Evolutionary conservation across 2,797 vertebrate genomes (phyloP), one percentile per base, ranked within the genome.

Genomic region (Pipistrellus kuhlii): DNA sequence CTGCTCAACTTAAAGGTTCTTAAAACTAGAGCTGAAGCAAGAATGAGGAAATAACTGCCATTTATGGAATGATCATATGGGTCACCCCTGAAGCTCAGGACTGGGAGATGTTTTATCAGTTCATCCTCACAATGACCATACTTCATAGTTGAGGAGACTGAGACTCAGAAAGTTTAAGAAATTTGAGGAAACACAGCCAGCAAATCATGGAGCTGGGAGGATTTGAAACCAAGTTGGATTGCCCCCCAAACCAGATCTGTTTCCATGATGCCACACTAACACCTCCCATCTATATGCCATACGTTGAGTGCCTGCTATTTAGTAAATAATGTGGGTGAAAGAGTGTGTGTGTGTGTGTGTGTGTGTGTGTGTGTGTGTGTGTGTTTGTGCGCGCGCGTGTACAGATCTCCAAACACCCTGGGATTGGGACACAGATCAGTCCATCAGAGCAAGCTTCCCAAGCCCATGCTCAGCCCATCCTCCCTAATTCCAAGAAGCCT

Each of bases 1-100:
- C 11, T 14, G 0, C n/a, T 64, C 71, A 23, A 18, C 14, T 32
- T 27, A 38, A 15, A 75, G 35, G 38, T 53, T 91, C 68, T 85
- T 84, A 95, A 94, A 80, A 76, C 32, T 81, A 41, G 30, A 80
- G 27, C 27, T 73, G 27, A 46, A 51, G 48, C 71, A 84, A 84
- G 55, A 41, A 85, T 64, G 38, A 64, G 25, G 55, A 85, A n/a
- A 64, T 53, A 44, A 59, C 14, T 30, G n/a, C 11, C 17, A 13
- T 57, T 72, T 57, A 44, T 53, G 48, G 51, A 78, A 25, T 23
- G n/a, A 75, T 27, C 21, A 75, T 9, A 5, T 5, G 14, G n/a
- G 2, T 68, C 44, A 85, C 44, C 73, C 55, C 71, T 27, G 14
- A 6, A 66, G 30, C 46, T 46, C 23, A 75, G 92, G n/a, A 5